These are phyloP conservation scores for Philonicus albiceps DNA, from an alignment of 2,888 invertebrate genomes.

Conservation along the genomic window DNA sequence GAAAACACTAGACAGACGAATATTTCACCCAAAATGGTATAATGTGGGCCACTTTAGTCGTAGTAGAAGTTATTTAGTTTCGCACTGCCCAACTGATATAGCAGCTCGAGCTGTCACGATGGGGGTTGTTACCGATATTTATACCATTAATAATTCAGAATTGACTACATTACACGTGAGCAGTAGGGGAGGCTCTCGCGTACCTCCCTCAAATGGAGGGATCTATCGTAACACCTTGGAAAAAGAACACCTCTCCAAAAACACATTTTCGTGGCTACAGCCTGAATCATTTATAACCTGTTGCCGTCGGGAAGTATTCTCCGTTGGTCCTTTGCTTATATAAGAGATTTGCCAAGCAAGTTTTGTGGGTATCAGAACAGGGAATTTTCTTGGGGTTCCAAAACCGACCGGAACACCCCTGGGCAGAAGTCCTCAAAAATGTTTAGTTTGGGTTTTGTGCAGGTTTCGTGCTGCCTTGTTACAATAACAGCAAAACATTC, in stretches of 20 bases:
- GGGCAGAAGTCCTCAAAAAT: background rate
- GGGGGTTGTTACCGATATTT: background rate
- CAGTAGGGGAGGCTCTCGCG: background rate
- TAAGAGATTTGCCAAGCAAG: constrained; percentile 5
- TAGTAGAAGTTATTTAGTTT: background rate
- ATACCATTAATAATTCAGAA: background rate
- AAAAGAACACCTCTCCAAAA: background rate
- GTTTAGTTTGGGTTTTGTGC: background rate
- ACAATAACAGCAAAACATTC: background rate
- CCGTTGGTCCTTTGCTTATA: background rate
- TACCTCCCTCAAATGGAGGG: background rate
- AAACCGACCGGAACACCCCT: background rate
- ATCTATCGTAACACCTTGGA: background rate
- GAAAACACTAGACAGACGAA: background rate
- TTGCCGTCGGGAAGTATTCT: constrained; percentile 23
- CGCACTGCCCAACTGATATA: background rate
- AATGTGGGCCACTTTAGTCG: background rate
- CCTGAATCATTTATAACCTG: constrained; percentile 47
- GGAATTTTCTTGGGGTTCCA: background rate
- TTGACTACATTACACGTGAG: background rate
- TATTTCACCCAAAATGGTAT: background rate
- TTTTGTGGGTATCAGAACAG: background rate
- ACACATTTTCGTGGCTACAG: constrained; percentile 35
- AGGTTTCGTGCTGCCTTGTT: background rate
- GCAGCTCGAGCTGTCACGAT: background rate